Evolutionary conservation across 2,113 vertebrate genomes (phyloP), one percentile per base, ranked within the genome.

Genomic region (Excalfactoria chinensis): DNA sequence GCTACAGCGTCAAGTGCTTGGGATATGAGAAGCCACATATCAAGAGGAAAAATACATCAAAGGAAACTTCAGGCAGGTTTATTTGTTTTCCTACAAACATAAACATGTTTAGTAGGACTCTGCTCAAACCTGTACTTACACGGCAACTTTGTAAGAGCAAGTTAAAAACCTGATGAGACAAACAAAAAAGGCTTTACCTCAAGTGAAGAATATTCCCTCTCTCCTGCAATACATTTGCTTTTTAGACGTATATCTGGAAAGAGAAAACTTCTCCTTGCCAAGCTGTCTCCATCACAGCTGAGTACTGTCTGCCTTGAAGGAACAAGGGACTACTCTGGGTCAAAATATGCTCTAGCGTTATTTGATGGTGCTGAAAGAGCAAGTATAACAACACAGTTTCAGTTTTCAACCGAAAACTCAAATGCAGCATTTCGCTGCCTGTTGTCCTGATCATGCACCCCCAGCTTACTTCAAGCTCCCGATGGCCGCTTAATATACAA

Each of bases 61-160:
- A 84, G 85, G 59, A 68, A 89, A 83, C 34, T 70, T 83, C 51
- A 87, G 71, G 68, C 43, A 83, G 67, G 72, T 74, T 95, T 88
- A 83, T 81, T 92, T 94, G 70, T 90, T 84, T 80, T 86, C 74
- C 74, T 79, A 80, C 64, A 95, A 96, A 83, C 46, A 90, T 48
- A 82, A 90, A 89, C 55, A 87, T 35, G 35, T 85, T 92, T 83
- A 85, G 59, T 70, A 48, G 68, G 46, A 59, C 51, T 94, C 81
- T 89, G 59, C 78, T 89, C 46, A 76, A 89, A 82, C 56, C 71
- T 43, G 43, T 92, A 70, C 76, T 93, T 93, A 90, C 59, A 66
- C 28, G 87, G 55, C 63, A 83, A 20, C 22, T 67, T 72, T 64
- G 4, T 43, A 85, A 83, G 13, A 85, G 56, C 68, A 93, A 41